Evolutionary conservation across 2,113 vertebrate genomes (phyloP).

Genomic region (Corvus cornix): DNA sequence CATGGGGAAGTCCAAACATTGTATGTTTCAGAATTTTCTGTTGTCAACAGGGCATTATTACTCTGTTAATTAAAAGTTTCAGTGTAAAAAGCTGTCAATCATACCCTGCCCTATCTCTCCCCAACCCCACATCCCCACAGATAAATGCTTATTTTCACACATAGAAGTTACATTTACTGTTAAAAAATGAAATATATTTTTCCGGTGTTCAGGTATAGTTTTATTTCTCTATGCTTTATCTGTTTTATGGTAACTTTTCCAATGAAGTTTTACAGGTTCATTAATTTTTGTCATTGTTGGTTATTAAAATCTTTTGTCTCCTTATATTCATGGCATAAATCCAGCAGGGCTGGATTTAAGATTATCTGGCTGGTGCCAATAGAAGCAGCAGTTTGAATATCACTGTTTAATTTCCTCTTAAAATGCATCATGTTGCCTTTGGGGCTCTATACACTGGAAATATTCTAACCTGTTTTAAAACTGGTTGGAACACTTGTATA

Average conservation of each 20-base stretch:
- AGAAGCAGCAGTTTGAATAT: not conserved
- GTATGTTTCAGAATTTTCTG: not conserved
- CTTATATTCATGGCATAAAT: not conserved
- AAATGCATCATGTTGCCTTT: constrained; percentile 20
- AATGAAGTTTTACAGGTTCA: not conserved
- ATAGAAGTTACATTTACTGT: not conserved
- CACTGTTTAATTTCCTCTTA: not conserved
- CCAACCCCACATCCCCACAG: not conserved
- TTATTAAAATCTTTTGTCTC: not conserved
- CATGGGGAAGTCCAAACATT: not conserved
- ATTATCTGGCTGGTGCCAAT: not conserved
- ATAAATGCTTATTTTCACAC: not conserved
- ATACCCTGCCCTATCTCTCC: not conserved
- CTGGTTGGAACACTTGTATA: not conserved
- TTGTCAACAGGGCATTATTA: not conserved
- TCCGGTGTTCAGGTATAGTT: not conserved
- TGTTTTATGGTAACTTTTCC: not conserved
- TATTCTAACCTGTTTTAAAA: constrained; percentile 25
- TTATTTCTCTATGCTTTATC: not conserved
- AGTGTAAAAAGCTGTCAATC: not conserved
- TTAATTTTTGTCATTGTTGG: not conserved
- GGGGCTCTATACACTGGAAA: not conserved
- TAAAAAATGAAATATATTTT: not conserved
- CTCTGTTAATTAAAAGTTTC: constrained; percentile 16
- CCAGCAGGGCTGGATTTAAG: not conserved